Evolutionary conservation across 1,140 invertebrate genomes (phyloP).

Genomic region (Caligus rogercresseyi): DNA sequence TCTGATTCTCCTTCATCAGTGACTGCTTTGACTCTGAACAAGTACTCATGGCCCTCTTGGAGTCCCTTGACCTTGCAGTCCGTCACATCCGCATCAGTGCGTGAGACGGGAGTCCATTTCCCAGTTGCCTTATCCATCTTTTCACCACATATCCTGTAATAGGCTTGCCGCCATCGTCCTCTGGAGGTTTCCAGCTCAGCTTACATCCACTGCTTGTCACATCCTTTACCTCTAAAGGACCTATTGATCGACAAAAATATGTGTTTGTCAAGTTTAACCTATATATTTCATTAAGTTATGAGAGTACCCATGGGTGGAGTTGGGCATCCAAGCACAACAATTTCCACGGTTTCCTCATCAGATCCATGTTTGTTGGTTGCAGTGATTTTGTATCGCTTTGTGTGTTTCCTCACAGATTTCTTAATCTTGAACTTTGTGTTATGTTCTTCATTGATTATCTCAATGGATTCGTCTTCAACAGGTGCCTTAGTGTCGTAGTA

Average conservation of each 20-base stretch:
- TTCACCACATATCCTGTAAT: slow-evolving; percentile 92
- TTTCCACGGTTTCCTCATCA: slow-evolving; percentile 81
- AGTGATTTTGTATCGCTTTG: slow-evolving; percentile 72
- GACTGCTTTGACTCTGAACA: slow-evolving; percentile 90
- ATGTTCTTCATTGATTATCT: slow-evolving; percentile 74
- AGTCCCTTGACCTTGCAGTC: slow-evolving; percentile 80
- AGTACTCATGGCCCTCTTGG: slow-evolving; percentile 80
- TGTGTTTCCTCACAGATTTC: slow-evolving; percentile 61
- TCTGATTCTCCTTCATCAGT: slow-evolving; percentile 96
- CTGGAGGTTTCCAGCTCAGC: slow-evolving; percentile 87
- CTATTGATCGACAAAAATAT: slow-evolving; percentile 31
- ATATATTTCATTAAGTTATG: neutral
- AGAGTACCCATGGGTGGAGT: neutral
- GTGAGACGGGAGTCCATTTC: slow-evolving; percentile 70
- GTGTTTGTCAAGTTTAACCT: slow-evolving; percentile 23
- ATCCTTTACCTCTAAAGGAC: slow-evolving; percentile 77
- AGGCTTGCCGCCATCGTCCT: slow-evolving; percentile 92
- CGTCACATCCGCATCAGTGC: slow-evolving; percentile 45
- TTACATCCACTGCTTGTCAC: slow-evolving; percentile 81
- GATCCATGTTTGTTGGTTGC: slow-evolving; percentile 79
- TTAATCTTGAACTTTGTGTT: slow-evolving; percentile 77
- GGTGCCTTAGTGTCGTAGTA: slow-evolving; percentile 38
- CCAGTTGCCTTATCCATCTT: slow-evolving; percentile 85
- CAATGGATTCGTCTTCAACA: slow-evolving; percentile 45
- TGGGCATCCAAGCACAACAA: slow-evolving; percentile 57